Evolutionary conservation across 2,797 vertebrate genomes (phyloP).

Genomic region (Enteromius argenteus): DNA sequence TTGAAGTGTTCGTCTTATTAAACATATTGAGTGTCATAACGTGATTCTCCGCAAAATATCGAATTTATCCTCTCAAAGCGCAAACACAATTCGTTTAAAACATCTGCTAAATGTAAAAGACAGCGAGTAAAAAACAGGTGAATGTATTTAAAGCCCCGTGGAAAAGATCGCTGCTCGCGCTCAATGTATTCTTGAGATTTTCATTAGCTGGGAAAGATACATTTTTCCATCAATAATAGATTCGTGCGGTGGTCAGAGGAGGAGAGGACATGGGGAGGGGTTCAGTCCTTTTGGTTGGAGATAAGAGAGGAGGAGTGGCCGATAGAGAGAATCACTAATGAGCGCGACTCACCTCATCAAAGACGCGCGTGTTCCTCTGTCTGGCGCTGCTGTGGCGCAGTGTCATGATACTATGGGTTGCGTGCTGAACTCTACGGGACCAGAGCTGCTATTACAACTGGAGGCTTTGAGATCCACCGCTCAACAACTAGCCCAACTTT

Average conservation of each 20-base stretch:
- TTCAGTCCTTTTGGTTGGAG: conserved; percentile 80
- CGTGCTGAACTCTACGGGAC: conserved; percentile 83
- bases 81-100: conserved; percentile 27
- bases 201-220: conserved; percentile 65
- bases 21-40: not conserved
- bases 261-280: conserved; percentile 79
- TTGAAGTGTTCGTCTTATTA: not conserved
- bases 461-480: conserved; percentile 81
- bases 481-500: conserved; percentile 79
- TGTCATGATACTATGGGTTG: conserved; percentile 81
- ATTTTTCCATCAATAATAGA: conserved; percentile 78
- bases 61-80: conserved; percentile 29
- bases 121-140: conserved; percentile 57
- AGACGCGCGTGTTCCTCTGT: conserved; percentile 73
- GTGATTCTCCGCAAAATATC: conserved; percentile 41
- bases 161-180: conserved; percentile 2
- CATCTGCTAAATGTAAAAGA: conserved; percentile 37
- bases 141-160: not conserved
- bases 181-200: conserved; percentile 45
- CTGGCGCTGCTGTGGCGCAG: conserved; percentile 61
- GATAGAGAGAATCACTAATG: conserved; percentile 83
- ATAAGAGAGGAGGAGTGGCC: conserved; percentile 88
- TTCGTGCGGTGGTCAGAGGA: conserved; percentile 70
- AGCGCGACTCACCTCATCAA: conserved; percentile 78
- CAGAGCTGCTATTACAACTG: conserved; percentile 82